A percentile compares a stretch with the other conserved stretches of the same genome.
Evolutionary conservation across 2,797 vertebrate species (phyloP).

Genomic region (Tarsius wallacei): DNA sequence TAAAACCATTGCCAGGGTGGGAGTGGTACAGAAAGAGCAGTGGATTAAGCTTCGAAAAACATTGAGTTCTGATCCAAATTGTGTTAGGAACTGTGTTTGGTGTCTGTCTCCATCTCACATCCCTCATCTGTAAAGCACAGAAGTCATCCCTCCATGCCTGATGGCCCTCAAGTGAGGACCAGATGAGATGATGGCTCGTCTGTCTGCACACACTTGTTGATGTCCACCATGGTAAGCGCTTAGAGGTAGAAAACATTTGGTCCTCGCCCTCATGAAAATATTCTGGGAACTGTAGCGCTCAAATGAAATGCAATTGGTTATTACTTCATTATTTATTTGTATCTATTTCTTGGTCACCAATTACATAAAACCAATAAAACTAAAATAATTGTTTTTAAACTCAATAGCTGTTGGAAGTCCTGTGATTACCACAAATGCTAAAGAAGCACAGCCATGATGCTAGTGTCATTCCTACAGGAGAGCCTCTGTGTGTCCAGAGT

Average conservation of each 20-base stretch:
- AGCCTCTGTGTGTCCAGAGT: constrained; percentile 51
- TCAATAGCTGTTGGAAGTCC: background rate
- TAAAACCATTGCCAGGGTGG: background rate
- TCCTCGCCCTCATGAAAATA: background rate
- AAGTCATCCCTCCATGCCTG: background rate
- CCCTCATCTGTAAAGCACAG: background rate
- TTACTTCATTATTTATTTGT: background rate
- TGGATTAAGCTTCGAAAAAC: background rate
- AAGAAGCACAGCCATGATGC: background rate
- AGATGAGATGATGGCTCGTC: background rate
- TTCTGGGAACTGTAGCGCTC: background rate
- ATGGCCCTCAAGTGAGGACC: background rate
- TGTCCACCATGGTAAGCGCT: background rate
- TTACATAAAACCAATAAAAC: constrained; percentile 47
- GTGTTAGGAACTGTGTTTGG: too few relatives aligned
- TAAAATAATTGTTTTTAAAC: constrained; percentile 22
- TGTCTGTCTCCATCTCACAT: background rate
- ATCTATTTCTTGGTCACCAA: constrained; percentile 25
- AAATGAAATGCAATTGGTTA: background rate
- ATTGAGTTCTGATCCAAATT: background rate
- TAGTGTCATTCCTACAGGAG: background rate
- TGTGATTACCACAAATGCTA: background rate
- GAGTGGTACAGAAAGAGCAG: background rate
- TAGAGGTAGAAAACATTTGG: background rate
- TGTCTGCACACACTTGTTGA: background rate